Evolutionary conservation across 2,113 vertebrate species (phyloP).

Genomic region (Hippocampus barbouri): DNA sequence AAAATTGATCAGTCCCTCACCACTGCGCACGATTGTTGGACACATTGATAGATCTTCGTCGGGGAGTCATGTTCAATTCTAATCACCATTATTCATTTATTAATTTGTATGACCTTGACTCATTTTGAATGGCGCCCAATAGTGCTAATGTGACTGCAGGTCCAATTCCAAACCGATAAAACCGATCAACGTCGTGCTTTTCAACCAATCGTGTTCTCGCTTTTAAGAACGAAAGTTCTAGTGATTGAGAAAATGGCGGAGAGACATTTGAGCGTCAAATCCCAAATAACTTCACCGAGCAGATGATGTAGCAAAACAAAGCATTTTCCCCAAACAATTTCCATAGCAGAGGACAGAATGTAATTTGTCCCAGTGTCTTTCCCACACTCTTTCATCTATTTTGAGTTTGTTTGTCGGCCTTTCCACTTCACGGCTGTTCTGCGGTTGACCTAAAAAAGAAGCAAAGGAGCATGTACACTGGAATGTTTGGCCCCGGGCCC

Average conservation of each 20-base stretch:
- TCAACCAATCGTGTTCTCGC: not conserved
- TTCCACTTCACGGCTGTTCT: slow-evolving; percentile 25
- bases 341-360: slow-evolving; percentile 4
- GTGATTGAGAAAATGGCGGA: not conserved
- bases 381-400: slow-evolving; percentile 53
- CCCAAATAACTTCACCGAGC: not conserved
- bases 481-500: slow-evolving; percentile 16
- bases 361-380: slow-evolving; percentile 27
- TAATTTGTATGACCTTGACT: too few relatives aligned
- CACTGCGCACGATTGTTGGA: too few relatives aligned
- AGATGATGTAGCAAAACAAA: slow-evolving; percentile 10
- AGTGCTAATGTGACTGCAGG: not conserved
- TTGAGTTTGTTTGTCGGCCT: slow-evolving; percentile 45
- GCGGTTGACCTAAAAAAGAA: slow-evolving; percentile 16
- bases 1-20: too few relatives aligned
- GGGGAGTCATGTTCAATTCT: too few relatives aligned
- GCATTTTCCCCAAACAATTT: not conserved
- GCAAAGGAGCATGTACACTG: slow-evolving; percentile 31
- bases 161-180: not conserved
- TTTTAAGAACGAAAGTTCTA: too few relatives aligned
- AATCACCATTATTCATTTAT: too few relatives aligned
- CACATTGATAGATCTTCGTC: too few relatives aligned
- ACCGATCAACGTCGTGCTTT: not conserved
- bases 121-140: too few relatives aligned
- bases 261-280: not conserved